A percentile compares a stretch with the other conserved stretches of the same genome.
phyloP scores from a whole-genome alignment of 2,888 invertebrate species.

The Caenorhabditis sp. region DNA sequence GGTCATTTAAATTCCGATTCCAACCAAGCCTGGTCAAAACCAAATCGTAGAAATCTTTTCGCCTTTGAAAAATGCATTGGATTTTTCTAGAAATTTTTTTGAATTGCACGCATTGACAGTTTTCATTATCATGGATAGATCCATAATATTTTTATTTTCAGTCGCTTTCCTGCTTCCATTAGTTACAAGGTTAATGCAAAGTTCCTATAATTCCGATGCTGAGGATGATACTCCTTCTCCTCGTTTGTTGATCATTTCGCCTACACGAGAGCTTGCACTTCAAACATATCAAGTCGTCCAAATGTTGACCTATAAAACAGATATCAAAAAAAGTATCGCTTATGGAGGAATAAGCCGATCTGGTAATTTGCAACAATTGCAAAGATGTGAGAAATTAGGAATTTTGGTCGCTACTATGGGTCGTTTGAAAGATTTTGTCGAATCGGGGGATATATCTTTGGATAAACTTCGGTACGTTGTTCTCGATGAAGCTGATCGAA shows the following conservation, averaged over 20 bases:
- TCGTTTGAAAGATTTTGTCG: constrained; percentile 21
- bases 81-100: too few species aligned
- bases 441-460: constrained; percentile 13
- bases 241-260: constrained; percentile 22
- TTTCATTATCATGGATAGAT: too few species aligned
- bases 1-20: too few species aligned
- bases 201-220: constrained; percentile 1
- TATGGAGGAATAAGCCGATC: constrained; percentile 27
- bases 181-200: constrained; percentile 14
- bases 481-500: constrained; percentile 37
- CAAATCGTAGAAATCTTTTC: too few species aligned
- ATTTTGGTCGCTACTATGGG: constrained; percentile 34
- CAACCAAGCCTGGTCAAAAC: too few species aligned
- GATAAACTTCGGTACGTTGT: constrained; percentile 19
- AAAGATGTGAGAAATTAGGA: background rate
- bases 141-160: too few species aligned
- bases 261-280: constrained; percentile 27
- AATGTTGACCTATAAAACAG: constrained; percentile 20
- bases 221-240: background rate
- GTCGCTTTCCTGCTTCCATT: constrained; percentile 32
- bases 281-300: constrained; percentile 28
- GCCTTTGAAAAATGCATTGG: too few species aligned
- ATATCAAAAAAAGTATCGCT: constrained; percentile 15
- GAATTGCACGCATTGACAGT: too few species aligned
- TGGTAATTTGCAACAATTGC: constrained; percentile 24